Evolutionary conservation across 2,113 vertebrate species (phyloP).

Genomic region (Jacana jacana): DNA sequence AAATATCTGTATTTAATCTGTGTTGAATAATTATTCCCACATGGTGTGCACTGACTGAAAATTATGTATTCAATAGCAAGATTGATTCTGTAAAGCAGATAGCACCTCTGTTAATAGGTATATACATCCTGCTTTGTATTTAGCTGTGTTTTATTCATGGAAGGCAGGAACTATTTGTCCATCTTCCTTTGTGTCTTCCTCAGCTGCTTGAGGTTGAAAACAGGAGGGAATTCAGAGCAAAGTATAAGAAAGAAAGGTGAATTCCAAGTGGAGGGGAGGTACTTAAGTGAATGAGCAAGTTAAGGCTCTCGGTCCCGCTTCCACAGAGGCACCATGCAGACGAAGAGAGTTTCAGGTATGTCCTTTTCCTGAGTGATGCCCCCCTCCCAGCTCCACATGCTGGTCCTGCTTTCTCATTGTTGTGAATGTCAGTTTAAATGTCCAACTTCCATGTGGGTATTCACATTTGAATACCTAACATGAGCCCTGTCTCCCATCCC

Average conservation of each 20-base stretch:
- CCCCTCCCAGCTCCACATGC: not conserved
- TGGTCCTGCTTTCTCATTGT: not conserved
- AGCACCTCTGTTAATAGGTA: not conserved
- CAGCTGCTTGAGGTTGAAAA: not conserved
- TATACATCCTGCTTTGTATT: not conserved
- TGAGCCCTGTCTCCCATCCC: not conserved
- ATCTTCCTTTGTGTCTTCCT: not conserved
- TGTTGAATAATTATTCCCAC: not conserved
- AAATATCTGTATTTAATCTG: not conserved
- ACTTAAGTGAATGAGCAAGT: not conserved
- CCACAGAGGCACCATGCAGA: not conserved
- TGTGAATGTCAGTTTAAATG: not conserved
- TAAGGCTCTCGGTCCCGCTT: not conserved
- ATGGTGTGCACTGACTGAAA: not conserved
- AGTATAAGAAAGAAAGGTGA: not conserved
- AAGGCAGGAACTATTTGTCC: not conserved
- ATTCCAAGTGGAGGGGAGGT: not conserved
- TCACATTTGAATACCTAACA: not conserved
- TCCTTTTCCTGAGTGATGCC: not conserved
- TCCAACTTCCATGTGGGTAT: not conserved
- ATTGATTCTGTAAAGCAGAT: not conserved
- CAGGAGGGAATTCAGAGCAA: not conserved
- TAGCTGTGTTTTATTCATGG: not conserved
- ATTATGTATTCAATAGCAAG: not conserved
- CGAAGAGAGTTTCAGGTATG: not conserved